Evolutionary conservation across 1,140 invertebrate species (phyloP).

Genomic region (Pseudomyrmex pallidus): DNA sequence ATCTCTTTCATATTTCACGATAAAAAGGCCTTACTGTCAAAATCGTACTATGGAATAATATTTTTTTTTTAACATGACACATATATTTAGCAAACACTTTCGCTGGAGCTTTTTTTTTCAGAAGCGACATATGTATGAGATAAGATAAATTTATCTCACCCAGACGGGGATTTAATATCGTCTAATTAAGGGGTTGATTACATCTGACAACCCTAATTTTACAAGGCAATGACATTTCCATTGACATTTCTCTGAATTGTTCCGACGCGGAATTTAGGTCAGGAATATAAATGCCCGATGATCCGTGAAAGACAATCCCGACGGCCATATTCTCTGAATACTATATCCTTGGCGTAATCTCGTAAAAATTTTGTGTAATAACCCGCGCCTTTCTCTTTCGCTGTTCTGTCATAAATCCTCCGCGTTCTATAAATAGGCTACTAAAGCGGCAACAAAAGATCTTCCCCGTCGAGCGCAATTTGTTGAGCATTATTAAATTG

Average conservation of each 20-base stretch:
- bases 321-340: neutral
- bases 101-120: neutral
- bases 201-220: constrained; percentile 27
- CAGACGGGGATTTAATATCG: neutral
- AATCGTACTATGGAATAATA: neutral
- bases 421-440: neutral
- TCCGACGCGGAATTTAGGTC: constrained; percentile 7
- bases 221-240: constrained; percentile 5
- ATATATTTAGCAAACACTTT: neutral
- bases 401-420: neutral
- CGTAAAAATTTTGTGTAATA: constrained; percentile 17
- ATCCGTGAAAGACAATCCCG: constrained; percentile 3
- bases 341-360: neutral
- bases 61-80: too few species aligned
- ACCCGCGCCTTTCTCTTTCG: neutral
- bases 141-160: neutral
- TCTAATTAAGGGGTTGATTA: constrained; percentile 6
- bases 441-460: neutral
- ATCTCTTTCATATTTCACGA: neutral
- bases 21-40: neutral
- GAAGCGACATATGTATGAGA: neutral
- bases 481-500: constrained; percentile 32
- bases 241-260: constrained; percentile 30
- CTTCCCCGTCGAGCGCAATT: constrained; percentile 18
- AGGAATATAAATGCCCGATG: constrained; percentile 23